A percentile compares a stretch with the other conserved stretches of the same genome.
These are phyloP conservation scores for Scaptomyza montana DNA, from an alignment of 1,140 invertebrate species.

Conservation along the genomic window DNA sequence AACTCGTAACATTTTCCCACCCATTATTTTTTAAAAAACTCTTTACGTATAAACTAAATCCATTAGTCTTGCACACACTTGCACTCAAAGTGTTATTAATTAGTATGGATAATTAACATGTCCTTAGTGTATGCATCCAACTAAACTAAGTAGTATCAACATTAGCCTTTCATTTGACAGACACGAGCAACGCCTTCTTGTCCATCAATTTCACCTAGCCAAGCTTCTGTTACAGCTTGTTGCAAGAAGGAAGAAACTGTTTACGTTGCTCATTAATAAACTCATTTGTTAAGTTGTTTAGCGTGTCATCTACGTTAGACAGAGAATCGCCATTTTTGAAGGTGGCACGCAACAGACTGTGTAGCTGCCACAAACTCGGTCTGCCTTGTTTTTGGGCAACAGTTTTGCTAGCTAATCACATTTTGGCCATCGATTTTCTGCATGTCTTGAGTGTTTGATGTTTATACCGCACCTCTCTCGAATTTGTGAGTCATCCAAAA, in stretches of 20 bases:
- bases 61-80: too few species aligned
- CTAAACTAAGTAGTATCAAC: not conserved
- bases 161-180: not conserved
- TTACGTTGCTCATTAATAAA: conserved; percentile 75
- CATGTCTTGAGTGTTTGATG: conserved; percentile 8
- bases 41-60: too few species aligned
- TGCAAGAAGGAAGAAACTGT: conserved; percentile 27
- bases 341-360: conserved; percentile 47
- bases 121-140: not conserved
- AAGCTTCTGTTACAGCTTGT: not conserved
- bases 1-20: too few species aligned
- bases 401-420: conserved; percentile 63
- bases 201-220: conserved; percentile 19
- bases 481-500: conserved; percentile 48
- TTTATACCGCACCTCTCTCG: not conserved
- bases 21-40: too few species aligned
- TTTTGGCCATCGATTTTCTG: conserved; percentile 69
- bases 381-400: conserved; percentile 17
- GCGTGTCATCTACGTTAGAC: conserved; percentile 30
- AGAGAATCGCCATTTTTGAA: conserved; percentile 10
- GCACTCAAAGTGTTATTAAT: not conserved
- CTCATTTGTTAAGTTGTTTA: conserved; percentile 68
- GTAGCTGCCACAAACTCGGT: conserved; percentile 7
- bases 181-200: conserved; percentile 12
- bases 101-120: conserved; percentile 24